Evolutionary conservation across 1,140 invertebrate species (phyloP).

Genomic region (Archivesica marissinica): DNA sequence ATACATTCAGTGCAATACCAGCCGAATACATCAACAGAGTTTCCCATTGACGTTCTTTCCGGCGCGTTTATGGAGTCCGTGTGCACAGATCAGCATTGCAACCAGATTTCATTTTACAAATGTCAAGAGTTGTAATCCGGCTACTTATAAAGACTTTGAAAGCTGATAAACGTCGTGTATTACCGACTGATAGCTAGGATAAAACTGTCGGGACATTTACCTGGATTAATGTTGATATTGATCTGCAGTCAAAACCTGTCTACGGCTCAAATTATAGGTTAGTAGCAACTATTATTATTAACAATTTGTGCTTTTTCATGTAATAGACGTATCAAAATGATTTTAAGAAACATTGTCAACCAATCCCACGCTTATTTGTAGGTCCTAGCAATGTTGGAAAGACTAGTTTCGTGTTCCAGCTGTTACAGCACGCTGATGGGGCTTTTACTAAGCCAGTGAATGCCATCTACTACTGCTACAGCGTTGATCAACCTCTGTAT

Average conservation of each 20-base stretch:
- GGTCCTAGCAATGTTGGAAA: slow-evolving; percentile 38
- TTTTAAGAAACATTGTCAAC: neutral
- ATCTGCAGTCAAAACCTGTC: too few relatives aligned
- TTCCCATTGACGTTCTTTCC: neutral
- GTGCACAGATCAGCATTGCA: neutral
- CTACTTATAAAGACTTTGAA: slow-evolving; percentile 24
- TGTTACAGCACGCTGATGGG: slow-evolving; percentile 19
- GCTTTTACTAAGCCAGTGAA: slow-evolving; percentile 38
- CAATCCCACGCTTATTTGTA: neutral
- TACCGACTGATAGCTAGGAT: too few relatives aligned
- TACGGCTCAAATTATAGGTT: too few relatives aligned
- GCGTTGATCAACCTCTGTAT: slow-evolving; percentile 45
- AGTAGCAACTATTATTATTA: too few relatives aligned
- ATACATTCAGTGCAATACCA: neutral
- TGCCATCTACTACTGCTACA: slow-evolving; percentile 42
- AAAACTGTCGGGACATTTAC: too few relatives aligned
- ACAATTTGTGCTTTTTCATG: too few relatives aligned
- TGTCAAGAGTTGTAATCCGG: slow-evolving; percentile 16
- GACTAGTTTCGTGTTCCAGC: slow-evolving; percentile 43
- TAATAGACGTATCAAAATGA: too few relatives aligned
- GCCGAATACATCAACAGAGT: too few relatives aligned
- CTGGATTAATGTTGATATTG: too few relatives aligned
- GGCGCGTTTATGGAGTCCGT: neutral
- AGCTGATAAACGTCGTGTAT: too few relatives aligned
- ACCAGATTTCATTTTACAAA: slow-evolving; percentile 18